These are phyloP conservation scores for Antrozous pallidus DNA, from an alignment of 2,797 vertebrate genomes.

Conservation along the genomic window DNA sequence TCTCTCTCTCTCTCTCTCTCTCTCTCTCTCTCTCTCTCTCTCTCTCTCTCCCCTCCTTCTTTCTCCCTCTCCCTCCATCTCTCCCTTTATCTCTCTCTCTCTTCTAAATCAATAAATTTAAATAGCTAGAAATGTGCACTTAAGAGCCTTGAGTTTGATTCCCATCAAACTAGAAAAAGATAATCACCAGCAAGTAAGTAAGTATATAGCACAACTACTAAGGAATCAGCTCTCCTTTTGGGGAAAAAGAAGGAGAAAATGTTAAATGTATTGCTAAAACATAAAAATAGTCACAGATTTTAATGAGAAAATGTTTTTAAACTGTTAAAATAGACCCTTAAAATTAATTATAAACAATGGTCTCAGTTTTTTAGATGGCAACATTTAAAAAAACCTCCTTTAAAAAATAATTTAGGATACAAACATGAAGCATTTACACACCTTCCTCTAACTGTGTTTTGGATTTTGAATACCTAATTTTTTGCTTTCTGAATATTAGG, in stretches of 20 bases:
- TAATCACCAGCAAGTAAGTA: neutral
- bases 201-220: neutral
- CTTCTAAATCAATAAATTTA: neutral
- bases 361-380: neutral
- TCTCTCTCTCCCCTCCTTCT: too few species aligned
- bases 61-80: too few species aligned
- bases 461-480: neutral
- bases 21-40: too few species aligned
- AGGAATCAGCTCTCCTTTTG: neutral
- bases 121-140: neutral
- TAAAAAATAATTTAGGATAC: neutral
- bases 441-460: neutral
- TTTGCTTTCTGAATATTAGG: neutral
- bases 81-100: too few species aligned
- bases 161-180: neutral
- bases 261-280: neutral
- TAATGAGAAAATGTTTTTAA: slow-evolving; percentile 36
- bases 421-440: neutral
- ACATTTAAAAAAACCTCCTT: neutral
- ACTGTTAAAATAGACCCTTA: neutral
- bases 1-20: too few species aligned
- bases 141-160: neutral
- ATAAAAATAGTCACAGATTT: neutral
- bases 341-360: neutral
- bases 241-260: slow-evolving; percentile 14